phyloP scores from a whole-genome alignment of 2,113 vertebrate genomes.

The Dipodomys merriami region DNA sequence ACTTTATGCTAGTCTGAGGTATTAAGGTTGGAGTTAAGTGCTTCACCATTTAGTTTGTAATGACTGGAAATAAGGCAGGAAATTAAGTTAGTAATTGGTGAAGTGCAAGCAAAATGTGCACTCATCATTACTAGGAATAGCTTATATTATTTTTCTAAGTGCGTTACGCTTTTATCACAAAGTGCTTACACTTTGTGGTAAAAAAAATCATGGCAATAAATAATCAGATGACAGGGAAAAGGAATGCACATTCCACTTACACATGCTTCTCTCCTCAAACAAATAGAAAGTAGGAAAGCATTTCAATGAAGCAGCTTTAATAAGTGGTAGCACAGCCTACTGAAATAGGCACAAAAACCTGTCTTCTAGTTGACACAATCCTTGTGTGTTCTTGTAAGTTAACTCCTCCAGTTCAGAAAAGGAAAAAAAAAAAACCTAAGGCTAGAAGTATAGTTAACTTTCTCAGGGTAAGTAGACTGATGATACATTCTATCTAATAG shows the following conservation, averaged over 20 bases:
- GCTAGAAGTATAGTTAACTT: not conserved
- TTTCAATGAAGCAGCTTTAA: conserved; percentile 17
- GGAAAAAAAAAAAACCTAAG: not conserved
- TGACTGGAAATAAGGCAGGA: conserved; percentile 25
- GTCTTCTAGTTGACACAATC: conserved; percentile 14
- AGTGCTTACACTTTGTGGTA: conserved; percentile 17
- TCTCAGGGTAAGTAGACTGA: not conserved
- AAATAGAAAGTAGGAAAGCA: conserved; percentile 36
- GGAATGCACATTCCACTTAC: not conserved
- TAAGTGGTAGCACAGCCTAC: not conserved
- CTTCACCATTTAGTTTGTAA: conserved; percentile 41
- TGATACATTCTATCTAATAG: not conserved
- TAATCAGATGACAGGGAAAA: not conserved
- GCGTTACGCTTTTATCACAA: conserved; percentile 32
- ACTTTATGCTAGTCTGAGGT: conserved; percentile 24
- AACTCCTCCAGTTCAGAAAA: conserved; percentile 14
- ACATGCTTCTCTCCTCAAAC: not conserved
- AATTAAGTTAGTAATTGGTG: conserved; percentile 60
- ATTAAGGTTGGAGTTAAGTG: conserved; percentile 43
- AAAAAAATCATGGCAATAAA: conserved; percentile 35
- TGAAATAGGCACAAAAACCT: not conserved
- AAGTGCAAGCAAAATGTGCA: conserved; percentile 39
- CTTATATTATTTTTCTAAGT: conserved; percentile 45
- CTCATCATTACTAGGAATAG: conserved; percentile 27
- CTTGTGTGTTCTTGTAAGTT: not conserved